Conservation (phyloP, 2,888 invertebrate genomes). For the Athripsodes cinereus region DNA sequence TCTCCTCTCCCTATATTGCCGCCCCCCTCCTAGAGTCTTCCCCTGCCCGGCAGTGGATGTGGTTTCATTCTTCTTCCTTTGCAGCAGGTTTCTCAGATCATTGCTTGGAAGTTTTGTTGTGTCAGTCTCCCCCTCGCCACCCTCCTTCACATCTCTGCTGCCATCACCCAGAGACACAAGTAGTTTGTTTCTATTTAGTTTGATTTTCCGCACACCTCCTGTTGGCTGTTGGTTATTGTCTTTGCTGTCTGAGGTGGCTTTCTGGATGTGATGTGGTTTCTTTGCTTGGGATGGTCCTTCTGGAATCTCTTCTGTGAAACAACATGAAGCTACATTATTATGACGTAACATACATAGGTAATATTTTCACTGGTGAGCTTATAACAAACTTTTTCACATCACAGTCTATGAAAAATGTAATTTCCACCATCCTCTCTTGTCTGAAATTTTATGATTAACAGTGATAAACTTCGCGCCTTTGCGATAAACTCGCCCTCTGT, state of each 20-base stretch:
- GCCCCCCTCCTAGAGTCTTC: not conserved
- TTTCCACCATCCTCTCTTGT: too few species aligned
- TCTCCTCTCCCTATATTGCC: not conserved
- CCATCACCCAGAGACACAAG: conserved; percentile 15
- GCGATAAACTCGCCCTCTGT: too few species aligned
- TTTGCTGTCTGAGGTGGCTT: not conserved
- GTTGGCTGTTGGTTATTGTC: conserved; percentile 25
- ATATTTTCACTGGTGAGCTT: not conserved
- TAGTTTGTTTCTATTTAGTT: conserved; percentile 36
- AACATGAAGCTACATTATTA: not conserved
- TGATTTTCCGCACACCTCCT: conserved; percentile 36
- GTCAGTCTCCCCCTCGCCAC: not conserved
- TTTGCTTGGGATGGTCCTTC: too few species aligned
- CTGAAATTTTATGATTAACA: too few species aligned
- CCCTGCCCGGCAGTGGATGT: not conserved
- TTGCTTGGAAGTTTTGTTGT: not conserved
- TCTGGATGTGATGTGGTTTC: not conserved
- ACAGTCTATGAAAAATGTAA: too few species aligned
- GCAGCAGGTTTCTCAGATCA: conserved; percentile 3
- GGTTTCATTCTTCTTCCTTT: conserved; percentile 25
- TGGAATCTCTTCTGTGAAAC: not conserved
- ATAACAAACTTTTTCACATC: too few species aligned
- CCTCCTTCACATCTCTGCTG: not conserved
- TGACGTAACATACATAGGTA: not conserved
- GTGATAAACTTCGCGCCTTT: too few species aligned